Evolutionary conservation across 2,888 invertebrate genomes (phyloP), one percentile per base, ranked within the genome.

Genomic region (Acronicta aceris): DNA sequence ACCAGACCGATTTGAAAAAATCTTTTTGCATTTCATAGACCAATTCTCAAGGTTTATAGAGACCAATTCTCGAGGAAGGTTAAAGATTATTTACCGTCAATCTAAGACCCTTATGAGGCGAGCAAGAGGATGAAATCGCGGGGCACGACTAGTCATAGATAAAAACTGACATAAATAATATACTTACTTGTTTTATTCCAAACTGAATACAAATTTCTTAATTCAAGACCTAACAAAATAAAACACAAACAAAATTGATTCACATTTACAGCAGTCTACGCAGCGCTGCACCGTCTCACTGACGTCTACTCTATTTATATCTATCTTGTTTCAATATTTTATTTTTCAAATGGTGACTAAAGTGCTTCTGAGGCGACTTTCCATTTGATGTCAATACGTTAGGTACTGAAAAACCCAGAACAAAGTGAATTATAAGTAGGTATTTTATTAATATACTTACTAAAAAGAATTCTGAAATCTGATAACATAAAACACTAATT

Each of bases 261-360:
- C 66, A 60, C 49, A 72, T 62, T 62, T 66, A 60, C 49, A 54
- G 54, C 59, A 56, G 47, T 58, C 51, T 49, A 59, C 40, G 38
- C 54, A 51, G 59, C 54, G 38, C 57, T 59, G 59, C 52, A 49
- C 48, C 74, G 65, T 71, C 74, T 63, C 61, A 41, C 61, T 65
- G 74, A 74, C 65, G 76, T 76, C 76, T 74, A 58, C 53, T 25
- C 52, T 76, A 76, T 76, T 71, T 65, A 66, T 76, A 76, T 53
- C 40, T 36, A 17, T n/a, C 38, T 45, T 71, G 48, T 49, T 54
- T 50, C 57, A 63, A 25, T 65, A 30, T 50, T 60, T 65, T 65
- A 60, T 63, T 63, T 71, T 54, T 49, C 21, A 42, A 33, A 52
- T 56, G 47, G 41, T 67, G 67, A 60, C 59, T 71, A 59, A 70